Percentiles rank a stretch among this genome's conserved stretches.
Conservation (phyloP, 2,797 vertebrate genomes). For the Onychomys leucogaster region DNA sequence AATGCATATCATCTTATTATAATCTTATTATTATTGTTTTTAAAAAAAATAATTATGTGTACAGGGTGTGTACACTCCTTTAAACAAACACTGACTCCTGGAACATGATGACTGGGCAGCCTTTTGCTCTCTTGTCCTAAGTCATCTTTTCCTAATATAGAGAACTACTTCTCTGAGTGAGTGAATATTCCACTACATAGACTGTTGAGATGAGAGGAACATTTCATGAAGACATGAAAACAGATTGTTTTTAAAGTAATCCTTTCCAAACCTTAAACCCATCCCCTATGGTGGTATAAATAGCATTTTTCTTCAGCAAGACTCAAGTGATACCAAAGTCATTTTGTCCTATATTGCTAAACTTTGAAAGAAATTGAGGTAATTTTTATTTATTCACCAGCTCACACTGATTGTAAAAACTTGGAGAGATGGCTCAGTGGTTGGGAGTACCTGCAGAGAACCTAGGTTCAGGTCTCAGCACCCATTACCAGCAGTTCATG, state of each 20-base stretch:
- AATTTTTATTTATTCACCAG: background rate
- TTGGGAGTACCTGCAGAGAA: background rate
- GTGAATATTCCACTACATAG: background rate
- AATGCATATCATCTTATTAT: background rate
- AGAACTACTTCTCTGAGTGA: background rate
- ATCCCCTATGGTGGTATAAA: background rate
- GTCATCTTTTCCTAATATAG: background rate
- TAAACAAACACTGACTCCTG: background rate
- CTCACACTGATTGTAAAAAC: background rate
- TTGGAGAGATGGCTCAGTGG: background rate
- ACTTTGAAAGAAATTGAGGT: conserved; percentile 9
- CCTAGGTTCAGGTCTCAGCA: background rate
- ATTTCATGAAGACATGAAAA: conserved; percentile 45
- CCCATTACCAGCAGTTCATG: background rate
- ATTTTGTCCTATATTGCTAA: conserved; percentile 18
- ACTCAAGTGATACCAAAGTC: conserved; percentile 1
- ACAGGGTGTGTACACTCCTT: background rate
- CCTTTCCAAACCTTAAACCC: background rate
- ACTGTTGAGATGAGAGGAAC: conserved; percentile 9
- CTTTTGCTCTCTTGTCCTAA: background rate
- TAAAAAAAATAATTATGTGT: conserved; percentile 55
- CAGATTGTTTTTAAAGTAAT: background rate
- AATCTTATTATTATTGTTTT: conserved; percentile 31
- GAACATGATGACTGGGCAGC: background rate
- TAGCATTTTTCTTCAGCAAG: background rate